A percentile compares a stretch with the other conserved stretches of the same genome.
Conservation (phyloP, 2,797 vertebrate species). For the Morelia viridis region DNA sequence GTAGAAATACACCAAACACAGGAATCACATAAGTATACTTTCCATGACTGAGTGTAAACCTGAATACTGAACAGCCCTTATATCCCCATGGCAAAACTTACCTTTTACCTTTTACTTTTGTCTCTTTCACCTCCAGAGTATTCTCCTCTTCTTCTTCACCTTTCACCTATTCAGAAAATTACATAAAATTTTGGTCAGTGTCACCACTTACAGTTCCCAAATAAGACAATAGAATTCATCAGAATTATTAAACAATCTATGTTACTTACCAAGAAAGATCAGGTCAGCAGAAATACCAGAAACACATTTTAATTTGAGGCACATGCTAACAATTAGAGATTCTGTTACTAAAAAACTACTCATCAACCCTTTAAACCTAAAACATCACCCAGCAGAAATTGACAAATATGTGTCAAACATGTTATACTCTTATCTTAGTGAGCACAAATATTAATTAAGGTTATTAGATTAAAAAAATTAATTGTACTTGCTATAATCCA, state of each 20-base stretch:
- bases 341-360: rapidly evolving
- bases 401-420: not conserved
- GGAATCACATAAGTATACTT: not conserved
- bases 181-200: not conserved
- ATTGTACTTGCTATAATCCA: not conserved
- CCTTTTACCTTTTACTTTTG: conserved; percentile 84
- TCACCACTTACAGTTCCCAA: not conserved
- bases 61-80: not conserved
- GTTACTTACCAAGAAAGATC: rapidly evolving
- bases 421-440: not conserved
- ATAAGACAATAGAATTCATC: rapidly evolving
- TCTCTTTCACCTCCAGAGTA: conserved; percentile 84
- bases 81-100: conserved; percentile 60
- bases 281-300: not conserved
- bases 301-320: rapidly evolving
- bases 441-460: not conserved
- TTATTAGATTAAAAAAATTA: not conserved
- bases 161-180: conserved; percentile 80
- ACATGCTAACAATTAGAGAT: not conserved
- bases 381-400: not conserved
- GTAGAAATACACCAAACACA: not conserved
- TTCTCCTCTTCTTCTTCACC: conserved; percentile 93
- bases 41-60: not conserved
- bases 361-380: not conserved
- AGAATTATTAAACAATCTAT: rapidly evolving